Evolutionary conservation across 2,888 invertebrate genomes (phyloP), one percentile per base, ranked within the genome.

Genomic region (Prosapia bicincta): DNA sequence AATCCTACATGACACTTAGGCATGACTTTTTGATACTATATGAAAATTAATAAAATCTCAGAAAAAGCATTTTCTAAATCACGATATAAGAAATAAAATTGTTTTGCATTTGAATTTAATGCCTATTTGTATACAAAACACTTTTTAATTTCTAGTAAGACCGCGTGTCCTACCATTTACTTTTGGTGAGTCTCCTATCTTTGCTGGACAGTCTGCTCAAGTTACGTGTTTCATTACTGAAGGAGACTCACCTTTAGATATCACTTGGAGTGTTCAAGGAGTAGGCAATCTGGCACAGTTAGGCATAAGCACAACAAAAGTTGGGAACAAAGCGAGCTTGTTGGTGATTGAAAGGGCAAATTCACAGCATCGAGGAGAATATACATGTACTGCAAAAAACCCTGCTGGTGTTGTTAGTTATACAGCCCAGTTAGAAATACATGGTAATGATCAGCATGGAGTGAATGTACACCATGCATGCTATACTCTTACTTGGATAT

Each of bases 191-290:
- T 74, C 90, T 82, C 88, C 90, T 25, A 87, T 90, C 65, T 91
- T 90, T 83, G 90, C 90, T 78, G 92, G 91, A 71, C 91, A 92
- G 83, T 88, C 89, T 66, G 89, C 90, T 69, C 90, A 90, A 83
- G 88, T 90, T 83, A 89, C 88, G 72, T 93, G 93, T 84, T 89
- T 90, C 78, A 89, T 91, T 69, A 89, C 89, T 74, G 90, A 91
- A 84, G 92, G 94, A 78, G 94, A 94, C 85, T 86, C 89, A 72
- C 94, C 94, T 0, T 87, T 94, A 82, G 88, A 88, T 76, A 90
- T 94, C 71, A 86, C 88, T 28, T 94, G 93, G 93, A 82, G 83
- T 38, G 85, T 86, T 80, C 85, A 87, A 80, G 79, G 77, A 7
- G 13, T 13, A 15, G 13, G n/a, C n/a, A n/a, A 26, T n/a, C 78